phyloP scores from a whole-genome alignment of 2,888 invertebrate genomes.

The Cheilosia vernalis region DNA sequence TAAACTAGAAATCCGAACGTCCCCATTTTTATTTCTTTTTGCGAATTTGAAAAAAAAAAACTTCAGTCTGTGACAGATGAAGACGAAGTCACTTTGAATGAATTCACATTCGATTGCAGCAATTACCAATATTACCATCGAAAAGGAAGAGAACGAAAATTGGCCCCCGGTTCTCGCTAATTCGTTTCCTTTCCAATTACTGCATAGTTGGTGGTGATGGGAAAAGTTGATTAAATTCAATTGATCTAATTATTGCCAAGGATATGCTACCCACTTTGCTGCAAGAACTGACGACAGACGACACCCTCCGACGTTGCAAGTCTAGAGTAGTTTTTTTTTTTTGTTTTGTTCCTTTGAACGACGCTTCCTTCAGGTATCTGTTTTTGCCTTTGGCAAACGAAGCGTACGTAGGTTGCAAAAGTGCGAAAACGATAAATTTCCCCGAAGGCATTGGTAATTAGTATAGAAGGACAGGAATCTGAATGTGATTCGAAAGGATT shows the following conservation, averaged over 20 bases:
- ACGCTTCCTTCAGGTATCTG: constrained; percentile 1
- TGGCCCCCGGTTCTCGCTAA: constrained; percentile 22
- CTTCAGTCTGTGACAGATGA: not conserved
- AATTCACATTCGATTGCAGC: constrained; percentile 45
- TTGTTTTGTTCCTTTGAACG: not conserved
- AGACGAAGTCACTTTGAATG: constrained; percentile 32
- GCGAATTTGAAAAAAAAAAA: not conserved
- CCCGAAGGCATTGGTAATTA: constrained; percentile 56
- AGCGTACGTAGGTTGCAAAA: constrained; percentile 23
- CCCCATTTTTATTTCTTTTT: too few species aligned
- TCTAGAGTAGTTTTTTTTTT: too few species aligned
- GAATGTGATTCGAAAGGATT: not conserved
- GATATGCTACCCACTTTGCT: constrained; percentile 22
- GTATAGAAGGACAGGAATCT: not conserved
- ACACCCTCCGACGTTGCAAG: constrained; percentile 12
- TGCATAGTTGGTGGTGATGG: constrained; percentile 17
- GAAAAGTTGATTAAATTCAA: constrained; percentile 69
- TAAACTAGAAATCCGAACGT: too few species aligned
- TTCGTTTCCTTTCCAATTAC: constrained; percentile 52
- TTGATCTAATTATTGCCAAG: constrained; percentile 65
- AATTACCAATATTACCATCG: constrained; percentile 1
- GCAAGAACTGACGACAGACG: constrained; percentile 6
- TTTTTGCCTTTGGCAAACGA: not conserved
- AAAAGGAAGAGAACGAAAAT: not conserved
- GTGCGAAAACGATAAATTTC: constrained; percentile 57